Base-by-base conservation (phyloP, 2,113 vertebrate genomes). In the Castor canadensis region DNA sequence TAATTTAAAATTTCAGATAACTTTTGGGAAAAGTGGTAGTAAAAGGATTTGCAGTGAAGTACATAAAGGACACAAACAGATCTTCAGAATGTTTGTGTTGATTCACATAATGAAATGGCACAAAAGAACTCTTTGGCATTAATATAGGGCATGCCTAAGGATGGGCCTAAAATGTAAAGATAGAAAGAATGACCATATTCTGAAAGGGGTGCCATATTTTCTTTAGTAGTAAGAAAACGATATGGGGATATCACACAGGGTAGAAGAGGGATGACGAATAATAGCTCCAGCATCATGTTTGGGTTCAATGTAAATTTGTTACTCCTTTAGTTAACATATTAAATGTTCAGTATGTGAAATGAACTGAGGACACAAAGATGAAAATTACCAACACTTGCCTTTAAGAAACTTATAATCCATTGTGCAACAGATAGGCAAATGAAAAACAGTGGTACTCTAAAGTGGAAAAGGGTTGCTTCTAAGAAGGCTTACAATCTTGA, bases 331-430 rank as follows among this genome's bases (percentile, higher is more conserved):
- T 88, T 84, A 92, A 85, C 67, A 85, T 66, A 56, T 52, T 49
- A 94, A 43, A 66, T 69, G 12, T 67, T 94, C 45, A 82, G 28
- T 89, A 62, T 82, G 43, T 94, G 69, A 91, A 81, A 91, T 91
- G 35, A 97, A 91, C 72, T 20, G 16, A 89, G 38, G 20, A 77
- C 47, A 56, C 52, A 93, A 92, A 87, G 66, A 76, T n/a, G n/a
- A 80, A 91, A 85, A 87, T 73, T 64, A 60, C 54, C 45, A 94
- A 87, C 4, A 30, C 62, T 67, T 79, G 49, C 58, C n/a, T 43
- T 91, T 20, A 86, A 67, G 52, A 54, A 73, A 15, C 81, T 89
- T 93, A 64, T 73, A 85, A 87, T 35, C 35, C 72, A 77, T 4
- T 87, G 15, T 84, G 43, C 92, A 94, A 60, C 30, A 85, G 12